Evolutionary conservation across 2,113 vertebrate species (phyloP), one percentile per base, ranked within the genome.

Genomic region (Ceuthmochares aereus): DNA sequence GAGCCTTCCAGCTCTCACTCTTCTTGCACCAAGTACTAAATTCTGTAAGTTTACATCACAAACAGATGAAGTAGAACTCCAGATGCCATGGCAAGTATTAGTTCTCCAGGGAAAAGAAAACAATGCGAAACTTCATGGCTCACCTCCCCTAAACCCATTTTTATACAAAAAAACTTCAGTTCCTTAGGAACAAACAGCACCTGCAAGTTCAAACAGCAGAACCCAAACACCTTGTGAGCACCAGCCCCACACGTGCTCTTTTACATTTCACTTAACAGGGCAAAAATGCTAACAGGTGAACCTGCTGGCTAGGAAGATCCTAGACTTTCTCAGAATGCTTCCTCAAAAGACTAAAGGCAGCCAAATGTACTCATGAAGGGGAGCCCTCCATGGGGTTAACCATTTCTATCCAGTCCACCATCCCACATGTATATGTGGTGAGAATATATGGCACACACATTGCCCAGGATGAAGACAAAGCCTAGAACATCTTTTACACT

Each of bases 341-440:
- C 26, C 47, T 29, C 18, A n/a, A 37, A 87, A 74, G 66, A 22
- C 76, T 75, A 45, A 51, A 47, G 29, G 37, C n/a, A 62, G 34
- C 25, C 29, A 84, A 75, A 74, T 11, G 5, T 2, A 32, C 3
- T 52, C 34, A 40, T 37, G 63, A 26, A 66, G 45, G 37, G 55
- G 2, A 59, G 23, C 7, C 47, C 25, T 59, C 49, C 26, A 23
- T 1, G 2, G 12, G 27, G 40, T 37, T 40, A 12, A 60, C 20
- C 49, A 7, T 26, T 92, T 83, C 56, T 29, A 54, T 20, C 23
- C 59, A 76, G 10, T 12, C 10, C 18, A 56, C 9, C 58, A 40
- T 11, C 25, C 43, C 6, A 1, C 0, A 2, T 22, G 32, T 5
- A n/a, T 9, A 26, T 7, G 2, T 6, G 8, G 21, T 14, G 25